Conservation (phyloP, 1,140 invertebrate genomes). For the Polypedilum vanderplanki region DNA sequence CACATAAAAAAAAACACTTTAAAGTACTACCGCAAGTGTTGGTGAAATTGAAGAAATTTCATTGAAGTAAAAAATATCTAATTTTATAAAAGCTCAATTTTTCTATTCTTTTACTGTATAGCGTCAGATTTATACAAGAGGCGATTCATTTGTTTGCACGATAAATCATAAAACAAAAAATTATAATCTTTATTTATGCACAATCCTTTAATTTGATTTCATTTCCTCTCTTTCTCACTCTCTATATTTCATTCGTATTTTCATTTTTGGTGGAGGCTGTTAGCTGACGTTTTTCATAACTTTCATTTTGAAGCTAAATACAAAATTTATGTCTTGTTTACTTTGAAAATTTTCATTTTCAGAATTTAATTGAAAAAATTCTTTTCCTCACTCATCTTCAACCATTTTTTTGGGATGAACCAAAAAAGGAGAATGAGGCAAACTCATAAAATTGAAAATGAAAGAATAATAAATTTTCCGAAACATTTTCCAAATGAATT, state of each 20-base stretch:
- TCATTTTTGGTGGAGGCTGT: background rate
- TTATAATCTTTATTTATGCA: conserved; percentile 29
- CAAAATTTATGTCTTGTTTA: conserved; percentile 29
- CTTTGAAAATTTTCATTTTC: conserved; percentile 26
- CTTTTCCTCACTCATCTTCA: background rate
- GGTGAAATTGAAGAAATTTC: too few relatives aligned
- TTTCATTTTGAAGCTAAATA: conserved; percentile 1
- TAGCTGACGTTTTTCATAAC: background rate
- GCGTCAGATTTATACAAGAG: background rate
- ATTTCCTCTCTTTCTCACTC: background rate
- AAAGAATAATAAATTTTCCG: conserved; percentile 28
- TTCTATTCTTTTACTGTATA: background rate
- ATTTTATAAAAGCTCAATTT: too few relatives aligned
- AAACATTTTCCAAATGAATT: conserved; percentile 28
- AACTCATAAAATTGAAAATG: conserved; percentile 15
- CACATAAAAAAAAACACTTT: too few relatives aligned
- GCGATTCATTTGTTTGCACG: conserved; percentile 8
- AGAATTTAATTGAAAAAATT: conserved; percentile 20
- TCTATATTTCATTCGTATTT: background rate
- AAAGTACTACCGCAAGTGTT: too few relatives aligned
- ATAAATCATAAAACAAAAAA: conserved; percentile 19
- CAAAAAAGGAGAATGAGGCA: background rate
- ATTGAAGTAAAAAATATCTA: too few relatives aligned
- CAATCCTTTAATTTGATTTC: conserved; percentile 28
- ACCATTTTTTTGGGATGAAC: background rate